A percentile compares a stretch with the other conserved stretches of the same genome.
Conservation (phyloP, 2,113 vertebrate genomes). For the Ceyx margarethae region DNA sequence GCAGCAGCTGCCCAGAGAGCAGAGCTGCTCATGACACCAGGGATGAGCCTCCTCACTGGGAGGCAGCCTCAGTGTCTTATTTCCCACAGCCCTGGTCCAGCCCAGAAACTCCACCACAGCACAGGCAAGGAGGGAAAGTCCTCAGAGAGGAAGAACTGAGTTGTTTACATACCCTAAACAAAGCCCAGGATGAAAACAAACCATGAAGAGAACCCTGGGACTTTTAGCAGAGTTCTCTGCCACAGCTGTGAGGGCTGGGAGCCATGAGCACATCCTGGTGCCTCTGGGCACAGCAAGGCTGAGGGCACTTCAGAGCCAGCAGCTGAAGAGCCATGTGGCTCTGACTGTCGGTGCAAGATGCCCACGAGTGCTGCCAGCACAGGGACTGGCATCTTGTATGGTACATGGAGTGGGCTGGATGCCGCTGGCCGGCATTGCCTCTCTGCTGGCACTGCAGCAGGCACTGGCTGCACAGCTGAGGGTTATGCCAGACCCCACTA, state of each 20-base stretch:
- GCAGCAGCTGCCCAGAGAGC: not conserved
- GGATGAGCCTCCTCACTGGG: not conserved
- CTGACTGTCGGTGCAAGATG: not conserved
- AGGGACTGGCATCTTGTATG: fast-evolving
- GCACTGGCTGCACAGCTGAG: fast-evolving
- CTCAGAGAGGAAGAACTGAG: not conserved
- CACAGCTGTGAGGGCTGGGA: not conserved
- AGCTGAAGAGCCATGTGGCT: not conserved
- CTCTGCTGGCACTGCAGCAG: not conserved
- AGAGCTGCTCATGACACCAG: not conserved
- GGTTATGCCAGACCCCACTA: fast-evolving
- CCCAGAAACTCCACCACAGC: not conserved
- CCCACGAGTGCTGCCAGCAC: not conserved
- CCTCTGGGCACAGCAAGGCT: not conserved
- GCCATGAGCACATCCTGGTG: not conserved
- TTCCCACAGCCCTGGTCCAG: not conserved
- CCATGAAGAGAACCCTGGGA: not conserved
- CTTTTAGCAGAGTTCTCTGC: not conserved
- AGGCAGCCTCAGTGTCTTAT: not conserved
- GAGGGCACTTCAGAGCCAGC: not conserved
- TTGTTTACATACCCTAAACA: not conserved
- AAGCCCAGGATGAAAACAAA: not conserved
- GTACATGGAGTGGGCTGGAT: fast-evolving
- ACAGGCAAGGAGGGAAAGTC: fast-evolving
- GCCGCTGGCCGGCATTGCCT: fast-evolving